Evolutionary conservation across 2,113 vertebrate genomes (phyloP).

Genomic region (Fregata magnificens): DNA sequence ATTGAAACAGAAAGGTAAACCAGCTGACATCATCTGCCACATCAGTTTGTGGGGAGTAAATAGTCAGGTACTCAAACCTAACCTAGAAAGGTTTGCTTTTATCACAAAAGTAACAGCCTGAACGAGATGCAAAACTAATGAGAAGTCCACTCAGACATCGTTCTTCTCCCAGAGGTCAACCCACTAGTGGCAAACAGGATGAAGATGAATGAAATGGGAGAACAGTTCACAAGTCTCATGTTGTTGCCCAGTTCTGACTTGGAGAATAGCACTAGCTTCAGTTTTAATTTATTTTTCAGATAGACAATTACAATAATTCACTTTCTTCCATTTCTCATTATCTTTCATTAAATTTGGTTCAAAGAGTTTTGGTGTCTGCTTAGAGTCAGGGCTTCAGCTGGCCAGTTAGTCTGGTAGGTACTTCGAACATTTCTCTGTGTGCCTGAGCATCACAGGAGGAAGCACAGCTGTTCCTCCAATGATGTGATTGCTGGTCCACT

Average conservation of each 20-base stretch:
- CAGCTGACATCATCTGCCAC: not conserved
- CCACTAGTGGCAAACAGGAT: not conserved
- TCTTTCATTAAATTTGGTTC: not conserved
- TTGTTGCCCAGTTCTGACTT: not conserved
- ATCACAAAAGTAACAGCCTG: not conserved
- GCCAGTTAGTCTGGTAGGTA: not conserved
- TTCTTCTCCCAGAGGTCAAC: not conserved
- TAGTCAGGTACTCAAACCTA: not conserved
- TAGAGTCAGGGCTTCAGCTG: not conserved
- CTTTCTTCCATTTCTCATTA: not conserved
- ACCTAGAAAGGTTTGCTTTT: not conserved
- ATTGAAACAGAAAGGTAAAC: not conserved
- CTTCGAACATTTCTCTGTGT: not conserved
- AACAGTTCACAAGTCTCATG: not conserved
- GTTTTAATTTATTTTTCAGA: not conserved
- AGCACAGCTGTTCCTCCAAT: not conserved
- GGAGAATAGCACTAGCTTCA: not conserved
- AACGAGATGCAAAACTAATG: not conserved
- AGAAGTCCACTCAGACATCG: not conserved
- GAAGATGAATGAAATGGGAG: not conserved
- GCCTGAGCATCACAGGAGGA: not conserved
- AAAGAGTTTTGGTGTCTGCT: not conserved
- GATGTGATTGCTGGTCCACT: not conserved
- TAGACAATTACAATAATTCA: not conserved
- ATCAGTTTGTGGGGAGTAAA: not conserved